Evolutionary conservation across 2,888 invertebrate genomes (phyloP).

Genomic region (Macrosoma leucophasiata): DNA sequence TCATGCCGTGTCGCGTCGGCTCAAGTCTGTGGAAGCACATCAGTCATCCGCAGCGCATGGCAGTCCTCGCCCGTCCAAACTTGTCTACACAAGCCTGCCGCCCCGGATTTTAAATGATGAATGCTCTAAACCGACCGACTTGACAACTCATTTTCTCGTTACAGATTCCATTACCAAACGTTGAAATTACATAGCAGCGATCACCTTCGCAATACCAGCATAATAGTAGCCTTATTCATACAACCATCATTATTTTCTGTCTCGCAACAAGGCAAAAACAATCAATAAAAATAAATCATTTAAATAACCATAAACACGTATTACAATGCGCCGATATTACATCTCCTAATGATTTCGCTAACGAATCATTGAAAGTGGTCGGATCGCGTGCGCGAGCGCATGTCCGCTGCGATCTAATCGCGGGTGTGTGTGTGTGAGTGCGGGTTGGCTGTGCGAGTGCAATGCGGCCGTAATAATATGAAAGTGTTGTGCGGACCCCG

Average conservation of each 20-base stretch:
- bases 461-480: slow-evolving; percentile 67
- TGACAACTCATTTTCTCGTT: slow-evolving; percentile 73
- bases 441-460: slow-evolving; percentile 44
- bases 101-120: slow-evolving; percentile 45
- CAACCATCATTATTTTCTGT: slow-evolving; percentile 73
- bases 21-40: slow-evolving; percentile 31
- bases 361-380: slow-evolving; percentile 75
- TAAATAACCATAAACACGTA: slow-evolving; percentile 75
- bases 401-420: slow-evolving; percentile 36
- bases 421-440: slow-evolving; percentile 35
- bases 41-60: slow-evolving; percentile 31
- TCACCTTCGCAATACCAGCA: slow-evolving; percentile 64
- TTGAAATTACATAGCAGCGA: slow-evolving; percentile 62
- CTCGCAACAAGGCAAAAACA: slow-evolving; percentile 74
- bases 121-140: slow-evolving; percentile 51
- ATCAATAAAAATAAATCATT: slow-evolving; percentile 77
- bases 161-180: slow-evolving; percentile 67
- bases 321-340: slow-evolving; percentile 73
- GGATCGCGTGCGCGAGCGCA: slow-evolving; percentile 65
- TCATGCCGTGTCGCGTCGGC: no score
- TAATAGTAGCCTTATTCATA: slow-evolving; percentile 69
- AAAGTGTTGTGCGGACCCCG: slow-evolving; percentile 73
- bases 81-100: slow-evolving; percentile 35
- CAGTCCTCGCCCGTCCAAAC: slow-evolving; percentile 29
- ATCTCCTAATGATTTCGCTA: slow-evolving; percentile 76